Evolutionary conservation across 2,888 invertebrate species (phyloP), one percentile per base, ranked within the genome.

Genomic region (Trileptium ribeirensis): DNA sequence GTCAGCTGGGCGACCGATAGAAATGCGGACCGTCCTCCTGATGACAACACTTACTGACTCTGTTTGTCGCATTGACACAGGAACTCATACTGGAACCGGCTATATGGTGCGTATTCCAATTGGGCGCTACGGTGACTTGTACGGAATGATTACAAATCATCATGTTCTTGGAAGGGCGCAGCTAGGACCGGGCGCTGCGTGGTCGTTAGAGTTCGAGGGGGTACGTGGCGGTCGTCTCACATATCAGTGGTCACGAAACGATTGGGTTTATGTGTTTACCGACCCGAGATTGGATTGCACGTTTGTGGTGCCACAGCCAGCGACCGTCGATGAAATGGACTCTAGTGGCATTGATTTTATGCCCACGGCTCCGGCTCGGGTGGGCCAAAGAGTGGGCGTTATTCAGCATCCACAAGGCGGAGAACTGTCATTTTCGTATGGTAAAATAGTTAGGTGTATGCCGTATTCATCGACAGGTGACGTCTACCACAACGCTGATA

Each of bases 331-430:
- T 64, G 29, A 78, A 24, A 24, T 78, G 64, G 79, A 78, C 37
- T 29, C 77, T 2, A 75, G 36, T 3, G 77, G 77, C 15, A 36
- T 75, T 2, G 79, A 78, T 78, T 78, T 67, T 29, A 40, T 78
- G 79, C 79, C 79, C 8, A 33, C 64, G 1, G 79, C 34, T 2
- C 40, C 34, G 2, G 51, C 39, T 24, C 40, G 64, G 2, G 33
- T 67, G 2, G 79, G 79, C n/a, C 51, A 67, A 64, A 37, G 51
- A 3, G 39, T 78, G 15, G 67, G 40, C 1, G 79, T 78, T 19
- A 64, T 78, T 67, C 79, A 78, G 64, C 79, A 78, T 67, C 79
- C 79, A 2, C 51, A 78, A n/a, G 79, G 79, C 29, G 79, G 79
- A 1, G 79, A 78, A 64, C 31, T 78, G 34, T 34, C 34, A 15